Evolutionary conservation across 2,113 vertebrate genomes (phyloP).

Genomic region (Ondatra zibethicus): DNA sequence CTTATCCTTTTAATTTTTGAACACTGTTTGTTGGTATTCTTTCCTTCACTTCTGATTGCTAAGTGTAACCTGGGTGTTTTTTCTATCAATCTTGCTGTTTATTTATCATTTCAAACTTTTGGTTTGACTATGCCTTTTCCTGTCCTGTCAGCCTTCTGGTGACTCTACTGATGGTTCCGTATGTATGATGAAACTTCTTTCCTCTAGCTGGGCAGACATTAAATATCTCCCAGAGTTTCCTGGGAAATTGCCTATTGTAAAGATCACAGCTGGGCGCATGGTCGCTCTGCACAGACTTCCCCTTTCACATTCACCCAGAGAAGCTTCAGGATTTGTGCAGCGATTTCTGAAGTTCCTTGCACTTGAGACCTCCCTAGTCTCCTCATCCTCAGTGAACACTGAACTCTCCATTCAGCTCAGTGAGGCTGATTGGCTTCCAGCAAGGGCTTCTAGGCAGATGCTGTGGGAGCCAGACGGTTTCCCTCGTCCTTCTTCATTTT

Average conservation of each 20-base stretch:
- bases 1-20: background rate
- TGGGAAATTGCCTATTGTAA: background rate
- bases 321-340: fast-evolving
- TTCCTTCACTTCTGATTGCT: background rate
- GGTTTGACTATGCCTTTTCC: background rate
- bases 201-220: background rate
- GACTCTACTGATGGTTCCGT: background rate
- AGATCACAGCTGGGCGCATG: too few species aligned
- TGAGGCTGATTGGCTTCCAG: background rate
- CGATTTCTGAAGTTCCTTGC: background rate
- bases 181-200: background rate
- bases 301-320: background rate
- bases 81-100: background rate
- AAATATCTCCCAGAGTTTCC: background rate
- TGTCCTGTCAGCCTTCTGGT: background rate
- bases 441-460: background rate
- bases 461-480: background rate
- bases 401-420: background rate
- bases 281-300: background rate
- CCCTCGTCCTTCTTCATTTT: background rate
- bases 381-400: background rate
- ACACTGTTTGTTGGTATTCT: background rate
- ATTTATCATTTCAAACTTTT: background rate
- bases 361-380: background rate
- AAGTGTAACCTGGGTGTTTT: background rate